Base-by-base conservation (phyloP, 2,888 invertebrate species). In the Mylabris sibirica region DNA sequence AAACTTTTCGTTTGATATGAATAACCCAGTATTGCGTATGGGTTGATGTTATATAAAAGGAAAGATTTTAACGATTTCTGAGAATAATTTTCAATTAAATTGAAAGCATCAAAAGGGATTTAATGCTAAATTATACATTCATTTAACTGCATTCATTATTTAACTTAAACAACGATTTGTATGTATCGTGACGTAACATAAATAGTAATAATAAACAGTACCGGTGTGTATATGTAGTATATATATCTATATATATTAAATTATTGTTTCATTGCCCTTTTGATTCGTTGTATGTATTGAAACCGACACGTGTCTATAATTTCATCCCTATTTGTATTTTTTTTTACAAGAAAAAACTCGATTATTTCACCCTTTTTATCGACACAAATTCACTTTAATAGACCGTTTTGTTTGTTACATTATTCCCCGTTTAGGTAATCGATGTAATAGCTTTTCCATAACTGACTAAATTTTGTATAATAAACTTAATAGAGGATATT, bases 131-230 rank as follows among this genome's bases (percentile, higher is more conserved):
- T 26, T 62, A 24, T 35, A 34, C 24, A 22, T 62, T 22, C 62
- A 62, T 44, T 62, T 62, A 62, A 35, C 62, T 62, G 62, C 38
- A 62, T 24, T 62, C 44, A 24, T 62, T 41, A 62, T 62, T 62
- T 41, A 62, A 62, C 62, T 62, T 62, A 35, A 62, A 34, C 41
- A 22, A n/a, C 24, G 41, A 62, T 62, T 62, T 34, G 62, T 34
- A 11, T 57, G 24, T 35, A 62, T 62, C 62, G 62, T 62, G 62
- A 62, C 62, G 62, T 62, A 62, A 62, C 62, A 62, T 62, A 41
- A 62, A 44, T 62, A 62, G 41, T 44, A 41, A 38, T 17, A 38
- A 44, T 44, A 26, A 57, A 62, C 35, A 62, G 22, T 22, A 24
- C 41, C 41, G 14, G 35, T 60, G 41, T 30, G 2, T 30, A 6